Base-by-base conservation (phyloP, 2,888 invertebrate species). In the Cenopis cana region DNA sequence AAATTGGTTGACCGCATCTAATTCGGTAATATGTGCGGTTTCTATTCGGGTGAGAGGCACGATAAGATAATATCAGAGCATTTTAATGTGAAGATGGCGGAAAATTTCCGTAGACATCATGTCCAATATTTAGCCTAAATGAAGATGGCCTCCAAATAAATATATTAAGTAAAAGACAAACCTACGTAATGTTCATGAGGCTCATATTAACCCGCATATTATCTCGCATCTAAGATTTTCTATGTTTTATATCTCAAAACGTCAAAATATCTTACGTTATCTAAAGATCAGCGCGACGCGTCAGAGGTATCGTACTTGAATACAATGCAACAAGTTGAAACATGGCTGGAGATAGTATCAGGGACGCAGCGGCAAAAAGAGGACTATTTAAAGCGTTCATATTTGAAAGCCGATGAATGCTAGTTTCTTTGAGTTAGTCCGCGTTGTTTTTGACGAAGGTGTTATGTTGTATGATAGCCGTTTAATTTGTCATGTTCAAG, bases 211-310 rank as follows among this genome's bases (percentile, higher is more conserved):
- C 71, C 76, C 77, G 77, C 73, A n/a, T n/a, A n/a, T n/a, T 77
- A 79, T 78, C 82, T 77, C 64, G 65, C 72, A 81, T 83, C 79
- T 83, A 77, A 79, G 79, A 78, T 74, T 75, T 82, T 82, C 81
- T 76, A 76, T 77, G 78, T 79, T 80, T 82, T 87, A 86, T 80
- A 81, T 79, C 80, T 84, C 84, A 82, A 84, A 86, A 84, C 85
- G 87, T 89, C 88, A 88, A 85, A 89, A 86, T 85, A 84, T 85
- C 81, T 85, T 80, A 83, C 79, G 74, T 81, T 89, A 89, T 90
- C 89, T 80, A 56, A 73, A 74, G 81, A 88, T 89, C 87, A 74
- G 81, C 76, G 84, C 83, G 85, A 85, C 83, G 83, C 78, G 85
- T 84, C 85, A 81, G 80, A 75, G 73, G 76, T 78, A 81, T 80